Evolutionary conservation across 2,888 invertebrate species (phyloP).

Genomic region (Cerastis leucographa): DNA sequence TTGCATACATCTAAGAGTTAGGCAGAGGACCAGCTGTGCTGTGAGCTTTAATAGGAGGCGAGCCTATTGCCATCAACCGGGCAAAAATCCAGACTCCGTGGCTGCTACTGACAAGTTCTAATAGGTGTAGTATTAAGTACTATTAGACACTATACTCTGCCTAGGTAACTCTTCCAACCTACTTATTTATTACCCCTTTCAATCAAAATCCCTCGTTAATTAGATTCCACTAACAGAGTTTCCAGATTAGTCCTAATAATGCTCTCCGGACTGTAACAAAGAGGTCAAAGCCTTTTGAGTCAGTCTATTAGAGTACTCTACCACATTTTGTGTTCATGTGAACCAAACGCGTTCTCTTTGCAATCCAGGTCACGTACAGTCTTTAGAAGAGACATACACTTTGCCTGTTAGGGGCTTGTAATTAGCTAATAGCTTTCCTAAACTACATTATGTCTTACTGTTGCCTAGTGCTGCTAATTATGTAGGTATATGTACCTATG

Average conservation of each 20-base stretch:
- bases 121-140: no score
- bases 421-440: conserved; percentile 50
- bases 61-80: no score
- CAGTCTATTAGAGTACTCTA: not conserved
- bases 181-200: not conserved
- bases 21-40: no score
- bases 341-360: not conserved
- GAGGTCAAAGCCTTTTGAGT: conserved; percentile 20
- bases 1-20: not conserved
- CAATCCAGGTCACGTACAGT: conserved; percentile 35
- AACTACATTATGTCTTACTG: not conserved
- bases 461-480: not conserved
- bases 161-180: no score
- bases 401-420: conserved; percentile 27
- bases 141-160: no score
- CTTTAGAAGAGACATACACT: conserved; percentile 23
- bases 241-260: conserved; percentile 4
- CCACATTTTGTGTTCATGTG: conserved; percentile 17
- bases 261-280: conserved; percentile 15
- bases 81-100: no score
- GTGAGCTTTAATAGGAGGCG: no score
- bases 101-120: no score
- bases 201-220: conserved; percentile 1
- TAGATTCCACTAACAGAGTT: not conserved
- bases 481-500: not conserved